Base-by-base conservation (phyloP, 2,888 invertebrate species). In the Slavum lentiscoides region DNA sequence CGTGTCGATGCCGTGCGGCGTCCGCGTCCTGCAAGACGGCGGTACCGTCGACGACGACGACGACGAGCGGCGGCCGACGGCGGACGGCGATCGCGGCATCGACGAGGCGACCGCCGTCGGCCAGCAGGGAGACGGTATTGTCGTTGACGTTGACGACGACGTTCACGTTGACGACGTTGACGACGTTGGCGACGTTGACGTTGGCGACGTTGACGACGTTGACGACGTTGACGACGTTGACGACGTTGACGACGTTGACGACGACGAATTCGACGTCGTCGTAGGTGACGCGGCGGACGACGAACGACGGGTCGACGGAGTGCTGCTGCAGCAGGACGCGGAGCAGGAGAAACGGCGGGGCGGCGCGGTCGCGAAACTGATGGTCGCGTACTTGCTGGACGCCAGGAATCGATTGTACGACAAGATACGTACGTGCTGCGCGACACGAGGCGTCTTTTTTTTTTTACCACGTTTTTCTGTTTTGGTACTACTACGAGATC, bases 1-100 rank as follows among this genome's bases (percentile, higher is more conserved):
- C n/a, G 69, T 70, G 19, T 53, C 68, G 15, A 70, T 62, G 77
- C 77, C 77, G 5, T 77, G 77, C 21, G 69, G 70, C 1, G 21
- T 77, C 6, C 55, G 17, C 1, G 62, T n/a, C n/a, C n/a, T 30
- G 30, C 30, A 30, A 4, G 4, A 4, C 30, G 30, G 30, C 30
- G 30, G 30, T 30, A 30, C 30, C 30, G 30, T 30, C 2, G 30
- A 30, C 30, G 30, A 4, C 2, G 30, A 30, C 30, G 30, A 4
- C 30, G 30, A 4, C 30, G 30, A 30, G 4, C 30, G 30, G 30
- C 30, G 1, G 30, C 30, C 30, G 30, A 30, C 4, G 2, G 30
- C 30, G 4, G 30, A 30, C 30, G 30, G 30, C 4, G 39, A n/a
- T 2, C 0, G 21, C 7, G 37, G 4, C 30, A 4, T 30, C 30